Base-by-base conservation (phyloP, 1,140 invertebrate species). In the Reticulitermes speratus region DNA sequence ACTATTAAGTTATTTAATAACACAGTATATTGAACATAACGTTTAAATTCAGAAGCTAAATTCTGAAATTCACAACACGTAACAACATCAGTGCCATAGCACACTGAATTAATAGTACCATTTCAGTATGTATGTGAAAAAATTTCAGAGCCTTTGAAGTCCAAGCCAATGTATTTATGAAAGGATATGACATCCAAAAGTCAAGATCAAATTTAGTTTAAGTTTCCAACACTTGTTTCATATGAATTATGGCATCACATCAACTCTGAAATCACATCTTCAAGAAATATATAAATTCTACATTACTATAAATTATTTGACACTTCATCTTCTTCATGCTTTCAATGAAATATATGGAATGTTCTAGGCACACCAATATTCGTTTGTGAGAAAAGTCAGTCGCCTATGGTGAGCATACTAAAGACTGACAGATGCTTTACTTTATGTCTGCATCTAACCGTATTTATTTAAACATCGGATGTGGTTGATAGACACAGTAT, bases 341-440 rank as follows among this genome's bases (percentile, higher is more conserved):
- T 75, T 30, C n/a, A 75, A 75, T 75, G 65, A 75, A 75, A 75
- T 75, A 25, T 75, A 75, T 14, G n/a, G 65, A 75, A 75, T 75
- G 16, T 75, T 75, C 65, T 75, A 75, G 65, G 65, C 65, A 75
- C 65, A 75, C 65, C 65, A 30, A 75, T 75, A 30, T 75, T 75
- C 65, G 65, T 75, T 75, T 75, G 59, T 65, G 65, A 75, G 3
- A 30, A 2, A 2, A 30, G 65, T 75, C 65, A 30, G 2, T 9
- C 65, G n/a, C 8, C 65, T 75, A 75, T 9, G n/a, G 21, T 59
- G 59, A 65, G 21, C 59, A 65, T n/a, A 16, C 59, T 65, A 12
- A 65, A 65, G 59, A 65, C 59, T 65, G 65, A 11, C n/a, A 30
- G 65, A 75, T 75, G n/a, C 65, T 30, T 9, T n/a, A 11, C 16